Evolutionary conservation across 2,113 vertebrate genomes (phyloP).

Genomic region (Apaloderma vittatum): DNA sequence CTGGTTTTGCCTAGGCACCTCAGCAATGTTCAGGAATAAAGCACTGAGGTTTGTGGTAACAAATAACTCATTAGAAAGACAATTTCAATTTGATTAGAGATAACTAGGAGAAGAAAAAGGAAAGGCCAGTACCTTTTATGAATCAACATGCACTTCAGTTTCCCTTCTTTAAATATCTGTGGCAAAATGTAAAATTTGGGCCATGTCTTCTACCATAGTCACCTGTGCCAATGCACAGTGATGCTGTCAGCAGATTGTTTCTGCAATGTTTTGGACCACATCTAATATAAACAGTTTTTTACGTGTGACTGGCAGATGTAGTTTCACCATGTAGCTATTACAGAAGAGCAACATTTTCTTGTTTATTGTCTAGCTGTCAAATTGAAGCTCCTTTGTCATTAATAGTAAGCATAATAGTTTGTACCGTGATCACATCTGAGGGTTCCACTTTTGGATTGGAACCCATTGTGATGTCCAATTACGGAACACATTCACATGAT

Average conservation of each 20-base stretch:
- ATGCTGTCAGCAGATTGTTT: background rate
- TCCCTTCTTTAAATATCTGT: background rate
- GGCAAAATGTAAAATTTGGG: background rate
- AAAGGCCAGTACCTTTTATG: background rate
- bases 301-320: background rate
- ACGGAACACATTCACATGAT: background rate
- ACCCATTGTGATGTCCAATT: background rate
- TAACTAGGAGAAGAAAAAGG: background rate
- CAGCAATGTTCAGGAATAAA: background rate
- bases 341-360: background rate
- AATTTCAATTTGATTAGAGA: background rate
- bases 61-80: slow-evolving; percentile 20
- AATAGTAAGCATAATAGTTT: background rate
- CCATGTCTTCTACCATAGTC: background rate
- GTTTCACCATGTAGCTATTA: background rate
- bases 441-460: background rate
- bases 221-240: background rate
- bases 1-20: slow-evolving; percentile 28
- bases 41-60: background rate
- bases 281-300: background rate
- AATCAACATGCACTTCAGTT: background rate
- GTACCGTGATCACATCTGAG: background rate
- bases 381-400: background rate
- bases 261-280: background rate
- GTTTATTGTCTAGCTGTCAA: background rate